phyloP scores from a whole-genome alignment of 2,113 vertebrate species.

The Dicentrarchus labrax region DNA sequence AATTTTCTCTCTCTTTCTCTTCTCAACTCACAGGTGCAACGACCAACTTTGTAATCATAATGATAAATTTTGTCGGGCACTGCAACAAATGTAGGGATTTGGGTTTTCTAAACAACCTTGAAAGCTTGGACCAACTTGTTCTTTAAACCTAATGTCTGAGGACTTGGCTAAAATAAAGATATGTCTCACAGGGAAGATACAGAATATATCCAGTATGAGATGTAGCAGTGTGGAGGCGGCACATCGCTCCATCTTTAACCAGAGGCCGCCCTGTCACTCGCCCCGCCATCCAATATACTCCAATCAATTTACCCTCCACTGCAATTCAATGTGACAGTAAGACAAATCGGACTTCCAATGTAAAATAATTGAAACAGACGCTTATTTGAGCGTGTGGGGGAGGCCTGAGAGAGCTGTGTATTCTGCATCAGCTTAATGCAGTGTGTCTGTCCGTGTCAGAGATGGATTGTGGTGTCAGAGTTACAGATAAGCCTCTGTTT shows the following conservation, averaged over 20 bases:
- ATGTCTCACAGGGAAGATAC: background rate
- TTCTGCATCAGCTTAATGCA: slow-evolving; percentile 57
- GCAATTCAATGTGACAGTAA: slow-evolving; percentile 75
- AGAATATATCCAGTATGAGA: slow-evolving; percentile 13
- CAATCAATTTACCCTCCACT: slow-evolving; percentile 67
- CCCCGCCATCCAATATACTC: slow-evolving; percentile 62
- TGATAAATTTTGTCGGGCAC: too few species aligned
- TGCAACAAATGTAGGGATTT: too few species aligned
- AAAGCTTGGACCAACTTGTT: background rate
- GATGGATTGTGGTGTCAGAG: slow-evolving; percentile 78
- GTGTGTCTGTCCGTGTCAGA: slow-evolving; percentile 62
- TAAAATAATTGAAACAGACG: slow-evolving; percentile 77
- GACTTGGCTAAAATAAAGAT: slow-evolving; percentile 7
- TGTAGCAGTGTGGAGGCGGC: background rate
- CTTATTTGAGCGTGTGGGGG: slow-evolving; percentile 64
- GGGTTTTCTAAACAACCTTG: background rate
- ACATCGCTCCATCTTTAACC: slow-evolving; percentile 43
- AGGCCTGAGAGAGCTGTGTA: slow-evolving; percentile 12
- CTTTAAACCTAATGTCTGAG: background rate
- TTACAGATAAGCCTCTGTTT: slow-evolving; percentile 76
- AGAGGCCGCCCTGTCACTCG: slow-evolving; percentile 49
- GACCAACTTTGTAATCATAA: too few species aligned
- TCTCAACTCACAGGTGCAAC: too few species aligned
- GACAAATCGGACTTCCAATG: slow-evolving; percentile 73
- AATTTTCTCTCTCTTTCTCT: too few species aligned